Evolutionary conservation across 2,113 vertebrate species (phyloP), one percentile per base, ranked within the genome.

Genomic region (Tetraodon nigroviridis): DNA sequence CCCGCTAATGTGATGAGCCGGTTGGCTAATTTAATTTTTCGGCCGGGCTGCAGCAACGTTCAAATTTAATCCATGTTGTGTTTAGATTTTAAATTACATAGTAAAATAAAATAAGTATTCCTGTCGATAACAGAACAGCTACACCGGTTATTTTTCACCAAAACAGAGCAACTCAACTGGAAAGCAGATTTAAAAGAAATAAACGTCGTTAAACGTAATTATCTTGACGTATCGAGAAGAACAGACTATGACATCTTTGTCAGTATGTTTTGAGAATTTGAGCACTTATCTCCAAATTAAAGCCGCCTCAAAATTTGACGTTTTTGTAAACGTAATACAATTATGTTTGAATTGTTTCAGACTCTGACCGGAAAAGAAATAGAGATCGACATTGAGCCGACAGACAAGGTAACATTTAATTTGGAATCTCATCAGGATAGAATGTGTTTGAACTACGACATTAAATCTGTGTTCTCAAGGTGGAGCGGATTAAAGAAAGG

Each of bases 361-460:
- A 97, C 94, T 6, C 92, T 96, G 78, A 96, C 94, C 1, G 94
- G 94, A 22, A 97, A 97, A 84, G 94, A 97, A 86, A 96, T 97
- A 57, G 94, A 97, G 78, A 97, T 97, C 19, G 94, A 97, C 83
- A 97, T 97, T 44, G 94, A 97, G 71, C 94, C 94, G 64, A 96
- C 93, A 84, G 94, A 97, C 78, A 97, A 97, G 93, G 94, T 96
- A 0, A 64, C 7, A 42, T 10, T 16, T 0, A 5, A n/a, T 0
- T 5, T 51, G 21, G 12, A 37, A 3, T 12, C 32, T 37, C 10
- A 15, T 22, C 3, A 5, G 12, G 21, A 7, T 51, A 22, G 20
- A 15, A 13, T 27, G 50, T 24, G 22, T 13, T 44, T 15, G 3
- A 44, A 16, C 8, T 1, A 12, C 3, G 0, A 0, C 0, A 1